Base-by-base conservation (phyloP, 2,797 vertebrate genomes). In the Morus bassanus region DNA sequence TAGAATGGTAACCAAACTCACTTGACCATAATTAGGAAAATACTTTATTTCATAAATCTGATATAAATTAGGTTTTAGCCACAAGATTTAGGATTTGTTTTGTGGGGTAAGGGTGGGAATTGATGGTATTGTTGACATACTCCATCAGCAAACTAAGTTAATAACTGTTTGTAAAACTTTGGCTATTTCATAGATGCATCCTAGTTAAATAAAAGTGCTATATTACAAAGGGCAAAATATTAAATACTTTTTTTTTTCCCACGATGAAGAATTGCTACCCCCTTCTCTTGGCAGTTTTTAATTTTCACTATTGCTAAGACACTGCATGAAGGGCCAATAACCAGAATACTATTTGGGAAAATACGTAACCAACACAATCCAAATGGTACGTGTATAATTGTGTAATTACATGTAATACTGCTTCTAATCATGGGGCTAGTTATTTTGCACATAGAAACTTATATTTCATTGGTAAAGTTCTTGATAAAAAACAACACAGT, bases 21-120 rank as follows among this genome's bases (percentile, higher is more conserved):
- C 95, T 97, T 97, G 96, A 98, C 94, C 95, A 96, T 98, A 97
- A 98, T 98, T 98, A 98, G 97, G 98, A 98, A 98, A 98, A 98
- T 98, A 98, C 89, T 98, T 98, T 98, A 96, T 98, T 96, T 98
- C 96, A 98, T 98, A 98, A 98, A 97, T 98, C 98, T 98, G 96
- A 98, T 98, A 98, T 98, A 98, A 98, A 98, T 97, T 98, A 97
- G 92, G 97, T 86, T 98, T 98, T 94, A 98, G 96, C 96, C 97
- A 98, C 89, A 98, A 97, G 96, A 97, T 97, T 94, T 96, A 97
- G 96, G 96, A 88, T 83, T 96, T 96, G 89, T 94, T 97, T 96
- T 91, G 75, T 93, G 91, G 94, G 95, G 89, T 96, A 92, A 93
- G 91, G 94, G 90, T 93, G 92, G 86, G 95, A 97, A 96, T 83